Percentiles rank a stretch among this genome's conserved stretches.
Conservation (phyloP, 2,888 invertebrate species). For the Leptinotarsa juncta region DNA sequence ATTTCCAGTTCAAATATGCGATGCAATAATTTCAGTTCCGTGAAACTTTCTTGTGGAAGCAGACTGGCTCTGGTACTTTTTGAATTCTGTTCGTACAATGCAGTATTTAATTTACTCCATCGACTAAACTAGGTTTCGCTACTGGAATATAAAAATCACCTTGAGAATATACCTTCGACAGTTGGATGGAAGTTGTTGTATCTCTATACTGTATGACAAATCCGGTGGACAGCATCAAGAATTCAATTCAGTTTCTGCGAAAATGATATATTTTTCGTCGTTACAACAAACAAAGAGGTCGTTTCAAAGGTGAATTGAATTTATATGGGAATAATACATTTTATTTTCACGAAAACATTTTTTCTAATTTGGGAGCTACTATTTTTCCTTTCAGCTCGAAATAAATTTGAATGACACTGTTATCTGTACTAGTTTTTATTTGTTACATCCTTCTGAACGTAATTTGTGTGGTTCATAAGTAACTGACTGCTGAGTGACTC, state of each 20-base stretch:
- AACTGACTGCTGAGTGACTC: too few species aligned
- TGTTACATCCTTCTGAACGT: too few species aligned
- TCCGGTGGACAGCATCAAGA: not conserved
- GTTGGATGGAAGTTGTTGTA: not conserved
- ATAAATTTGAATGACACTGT: too few species aligned
- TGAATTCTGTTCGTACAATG: conserved; percentile 11
- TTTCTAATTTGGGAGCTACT: too few species aligned
- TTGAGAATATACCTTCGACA: conserved; percentile 2
- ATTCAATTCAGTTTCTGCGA: not conserved
- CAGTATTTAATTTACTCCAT: conserved; percentile 15
- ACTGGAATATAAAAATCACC: conserved; percentile 7
- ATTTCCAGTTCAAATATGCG: conserved; percentile 31
- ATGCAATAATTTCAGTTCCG: conserved; percentile 31
- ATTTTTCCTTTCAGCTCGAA: too few species aligned
- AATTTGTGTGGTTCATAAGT: too few species aligned
- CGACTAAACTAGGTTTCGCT: conserved; percentile 3
- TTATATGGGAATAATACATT: too few species aligned
- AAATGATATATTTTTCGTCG: too few species aligned
- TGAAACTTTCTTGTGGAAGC: conserved; percentile 20
- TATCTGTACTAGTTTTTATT: too few species aligned
- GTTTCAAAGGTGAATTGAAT: too few species aligned
- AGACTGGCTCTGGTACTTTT: not conserved
- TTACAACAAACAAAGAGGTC: too few species aligned
- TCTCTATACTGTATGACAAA: not conserved
- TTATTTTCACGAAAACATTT: too few species aligned